Conservation (phyloP, 2,797 vertebrate genomes). For the Euthynnus affinis region DNA sequence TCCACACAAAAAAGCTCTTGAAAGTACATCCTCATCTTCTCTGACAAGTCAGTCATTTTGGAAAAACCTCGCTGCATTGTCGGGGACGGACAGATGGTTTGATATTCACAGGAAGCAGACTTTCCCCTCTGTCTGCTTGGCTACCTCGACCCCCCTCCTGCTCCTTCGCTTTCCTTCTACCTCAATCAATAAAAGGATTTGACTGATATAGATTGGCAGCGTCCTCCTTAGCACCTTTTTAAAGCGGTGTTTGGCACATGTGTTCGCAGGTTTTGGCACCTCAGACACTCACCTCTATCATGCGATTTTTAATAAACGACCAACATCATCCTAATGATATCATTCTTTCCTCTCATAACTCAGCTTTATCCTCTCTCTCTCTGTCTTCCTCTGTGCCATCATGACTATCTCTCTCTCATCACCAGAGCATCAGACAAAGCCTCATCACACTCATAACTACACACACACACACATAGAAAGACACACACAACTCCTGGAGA, state of each 20-base stretch:
- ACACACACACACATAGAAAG: conserved; percentile 22
- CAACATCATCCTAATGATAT: neutral
- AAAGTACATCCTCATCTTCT: neutral
- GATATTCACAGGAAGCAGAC: conserved; percentile 64
- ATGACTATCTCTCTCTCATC: conserved; percentile 9
- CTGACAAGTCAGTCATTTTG: conserved; percentile 24
- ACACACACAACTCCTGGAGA: conserved; percentile 51
- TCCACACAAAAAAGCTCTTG: neutral
- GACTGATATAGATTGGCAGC: conserved; percentile 61
- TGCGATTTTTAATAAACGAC: conserved; percentile 9
- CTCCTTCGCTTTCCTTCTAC: conserved; percentile 47
- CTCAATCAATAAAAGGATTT: conserved; percentile 63
- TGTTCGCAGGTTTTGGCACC: no score
- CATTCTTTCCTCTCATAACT: neutral
- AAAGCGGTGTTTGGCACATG: conserved; percentile 14
- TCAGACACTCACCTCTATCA: neutral
- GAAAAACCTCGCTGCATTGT: conserved; percentile 25
- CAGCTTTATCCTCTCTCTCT: conserved; percentile 7
- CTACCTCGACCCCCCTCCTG: conserved; percentile 49
- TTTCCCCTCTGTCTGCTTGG: conserved; percentile 66
- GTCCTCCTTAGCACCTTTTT: conserved; percentile 13
- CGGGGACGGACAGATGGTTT: conserved; percentile 71
- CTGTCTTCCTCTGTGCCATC: conserved; percentile 1
- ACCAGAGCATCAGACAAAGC: conserved; percentile 46
- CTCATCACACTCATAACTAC: conserved; percentile 42